A percentile compares a stretch with the other conserved stretches of the same genome.
These are phyloP conservation scores for Melinaea menophilus DNA, from an alignment of 2,888 invertebrate species.

Conservation along the genomic window DNA sequence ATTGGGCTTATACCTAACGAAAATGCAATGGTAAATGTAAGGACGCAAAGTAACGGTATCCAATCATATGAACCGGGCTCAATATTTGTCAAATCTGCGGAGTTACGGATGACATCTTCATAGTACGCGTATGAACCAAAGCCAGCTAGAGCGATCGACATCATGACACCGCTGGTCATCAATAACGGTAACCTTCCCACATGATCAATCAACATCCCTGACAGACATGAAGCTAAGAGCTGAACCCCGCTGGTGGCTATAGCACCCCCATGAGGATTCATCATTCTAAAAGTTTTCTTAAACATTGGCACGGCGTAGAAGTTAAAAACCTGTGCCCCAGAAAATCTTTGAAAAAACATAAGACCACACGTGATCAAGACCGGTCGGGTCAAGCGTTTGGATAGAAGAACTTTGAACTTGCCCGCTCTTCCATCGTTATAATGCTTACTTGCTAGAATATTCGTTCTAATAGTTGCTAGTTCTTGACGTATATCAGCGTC, in stretches of 20 bases:
- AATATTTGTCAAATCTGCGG: slow-evolving; percentile 50
- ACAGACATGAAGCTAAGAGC: slow-evolving; percentile 87
- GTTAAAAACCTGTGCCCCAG: slow-evolving; percentile 89
- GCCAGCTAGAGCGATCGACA: slow-evolving; percentile 89
- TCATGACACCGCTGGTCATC: slow-evolving; percentile 88
- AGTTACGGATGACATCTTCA: slow-evolving; percentile 77
- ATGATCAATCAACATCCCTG: slow-evolving; percentile 90
- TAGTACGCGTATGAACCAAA: slow-evolving; percentile 92
- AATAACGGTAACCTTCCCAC: slow-evolving; percentile 90
- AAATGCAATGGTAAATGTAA: slow-evolving; percentile 90
- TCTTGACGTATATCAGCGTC: slow-evolving; percentile 87
- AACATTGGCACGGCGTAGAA: slow-evolving; percentile 93
- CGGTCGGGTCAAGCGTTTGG: slow-evolving; percentile 79
- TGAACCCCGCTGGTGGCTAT: slow-evolving; percentile 91
- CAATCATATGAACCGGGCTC: slow-evolving; percentile 82
- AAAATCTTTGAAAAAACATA: slow-evolving; percentile 92
- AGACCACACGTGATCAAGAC: slow-evolving; percentile 89
- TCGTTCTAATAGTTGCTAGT: slow-evolving; percentile 83
- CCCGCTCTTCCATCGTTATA: slow-evolving; percentile 57
- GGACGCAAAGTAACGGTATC: slow-evolving; percentile 90
- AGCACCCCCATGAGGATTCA: slow-evolving; percentile 89
- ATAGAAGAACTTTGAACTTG: slow-evolving; percentile 58
- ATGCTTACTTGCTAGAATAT: slow-evolving; percentile 76
- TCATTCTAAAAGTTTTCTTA: slow-evolving; percentile 86
- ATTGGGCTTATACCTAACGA: slow-evolving; percentile 88